Evolutionary conservation across 1,140 invertebrate species (phyloP), one percentile per base, ranked within the genome.

Genomic region (Lycorma delicatula): DNA sequence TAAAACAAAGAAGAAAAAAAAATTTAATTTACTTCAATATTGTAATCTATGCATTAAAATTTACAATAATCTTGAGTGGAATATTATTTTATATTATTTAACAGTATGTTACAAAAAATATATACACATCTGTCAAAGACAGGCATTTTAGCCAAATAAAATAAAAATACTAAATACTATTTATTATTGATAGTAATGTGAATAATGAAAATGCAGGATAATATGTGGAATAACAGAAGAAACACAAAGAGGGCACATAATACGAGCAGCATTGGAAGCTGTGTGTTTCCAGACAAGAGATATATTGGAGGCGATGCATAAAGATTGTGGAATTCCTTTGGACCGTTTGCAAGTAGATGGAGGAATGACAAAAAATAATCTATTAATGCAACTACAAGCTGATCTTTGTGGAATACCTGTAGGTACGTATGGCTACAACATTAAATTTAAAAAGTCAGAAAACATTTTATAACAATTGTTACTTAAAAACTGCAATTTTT

Each of bases 371-470:
- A 78, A 76, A 49, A 95, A 94, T 70, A 78, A 79, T 63, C 71
- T 85, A 25, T 77, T 97, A n/a, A 89, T 96, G 81, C 93, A 97
- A 75, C 81, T 97, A 71, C 91, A 96, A 71, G 87, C 96, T 9
- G 93, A 99, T 71, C 78, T 96, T 44, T 79, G 91, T 60, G 94
- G 93, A 1, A 84, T 93, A 63, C 80, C 83, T 59, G 82, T 93
- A 51, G 80, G 78, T 81, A 69, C 70, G 72, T 68, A 54, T n/a
- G n/a, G n/a, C n/a, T n/a, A n/a, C n/a, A n/a, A n/a, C n/a, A n/a
- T n/a, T n/a, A n/a, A n/a, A n/a, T n/a, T n/a, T n/a, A n/a, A n/a
- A n/a, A n/a, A n/a, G n/a, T n/a, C n/a, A n/a, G n/a, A n/a, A n/a
- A n/a, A n/a, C n/a, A n/a, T n/a, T n/a, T n/a, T n/a, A n/a, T n/a